Evolutionary conservation across 1,140 invertebrate genomes (phyloP), one percentile per base, ranked within the genome.

Genomic region (Tetragnatha versicolor): DNA sequence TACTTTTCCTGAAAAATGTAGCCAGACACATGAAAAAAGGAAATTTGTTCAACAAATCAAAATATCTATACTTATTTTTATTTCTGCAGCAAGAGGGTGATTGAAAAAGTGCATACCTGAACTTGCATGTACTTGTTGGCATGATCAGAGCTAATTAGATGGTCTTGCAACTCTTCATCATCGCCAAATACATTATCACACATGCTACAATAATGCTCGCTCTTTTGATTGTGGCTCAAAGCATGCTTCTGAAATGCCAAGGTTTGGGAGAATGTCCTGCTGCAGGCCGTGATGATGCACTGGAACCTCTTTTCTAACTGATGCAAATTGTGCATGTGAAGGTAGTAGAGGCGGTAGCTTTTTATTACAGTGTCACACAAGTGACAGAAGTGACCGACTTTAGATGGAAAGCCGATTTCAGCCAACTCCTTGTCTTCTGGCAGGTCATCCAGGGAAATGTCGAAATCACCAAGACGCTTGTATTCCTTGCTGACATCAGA

Each of bases 291-390:
- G 27, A 83, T 81, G 47, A 82, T 80, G 53, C 83, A 83, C 58
- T 82, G 81, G 68, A 83, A 83, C 14, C 80, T 37, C 72, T 83
- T 83, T 27, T 83, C 80, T 49, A 83, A 33, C 14, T 81, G 78
- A 70, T 83, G 83, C 12, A 84, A 49, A 70, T 83, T 83, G 53
- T 81, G 73, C 83, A 83, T 83, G 33, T 83, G 83, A n/a, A 83
- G 47, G 69, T 83, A 83, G 78, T 78, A 83, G 4, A 83, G 49
- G 6, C 72, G 66, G 73, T 83, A 83, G 68, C 81, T 82, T 75
- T 83, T 83, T 29, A 83, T 82, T 31, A 83, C 81, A 22, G 79
- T 73, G 61, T 83, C 83, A 76, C 83, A 83, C 17, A 82, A 66
- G 49, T 82, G 81, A 72, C 83, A 83, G 66, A 83, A 83, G 72